A percentile compares a stretch with the other conserved stretches of the same genome.
Conservation (phyloP, 1,140 invertebrate genomes). For the Delia radicum region DNA sequence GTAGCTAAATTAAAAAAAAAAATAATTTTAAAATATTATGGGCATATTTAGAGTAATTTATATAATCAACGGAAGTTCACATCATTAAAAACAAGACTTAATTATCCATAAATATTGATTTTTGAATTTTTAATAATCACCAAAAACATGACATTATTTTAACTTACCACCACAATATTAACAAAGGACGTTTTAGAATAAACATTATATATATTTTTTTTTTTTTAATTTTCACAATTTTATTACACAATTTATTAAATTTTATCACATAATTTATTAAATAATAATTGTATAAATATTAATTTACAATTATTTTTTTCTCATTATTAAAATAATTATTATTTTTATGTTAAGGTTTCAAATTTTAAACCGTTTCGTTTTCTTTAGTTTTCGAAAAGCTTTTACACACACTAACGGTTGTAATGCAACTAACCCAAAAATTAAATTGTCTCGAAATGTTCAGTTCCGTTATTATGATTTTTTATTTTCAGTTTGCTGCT, state of each 20-base stretch:
- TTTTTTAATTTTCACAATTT: not conserved
- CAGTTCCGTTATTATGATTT: not conserved
- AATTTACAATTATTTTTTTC: not conserved
- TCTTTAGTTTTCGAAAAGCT: not conserved
- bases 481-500: not conserved
- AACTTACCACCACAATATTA: conserved; percentile 28
- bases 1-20: too few relatives aligned
- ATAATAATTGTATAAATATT: not conserved
- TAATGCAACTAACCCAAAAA: conserved; percentile 23
- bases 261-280: not conserved
- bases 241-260: not conserved
- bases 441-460: not conserved
- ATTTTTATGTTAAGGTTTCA: not conserved
- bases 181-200: conserved; percentile 25
- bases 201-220: conserved; percentile 15
- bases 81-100: not conserved
- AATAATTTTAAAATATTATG: too few relatives aligned
- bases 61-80: not conserved
- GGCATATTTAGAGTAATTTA: not conserved
- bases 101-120: not conserved
- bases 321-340: not conserved
- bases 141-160: not conserved
- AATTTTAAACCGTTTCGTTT: not conserved
- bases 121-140: not conserved
- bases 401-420: conserved; percentile 23